Evolutionary conservation across 2,797 vertebrate species (phyloP).

Genomic region (Ptychadena robeensis): DNA sequence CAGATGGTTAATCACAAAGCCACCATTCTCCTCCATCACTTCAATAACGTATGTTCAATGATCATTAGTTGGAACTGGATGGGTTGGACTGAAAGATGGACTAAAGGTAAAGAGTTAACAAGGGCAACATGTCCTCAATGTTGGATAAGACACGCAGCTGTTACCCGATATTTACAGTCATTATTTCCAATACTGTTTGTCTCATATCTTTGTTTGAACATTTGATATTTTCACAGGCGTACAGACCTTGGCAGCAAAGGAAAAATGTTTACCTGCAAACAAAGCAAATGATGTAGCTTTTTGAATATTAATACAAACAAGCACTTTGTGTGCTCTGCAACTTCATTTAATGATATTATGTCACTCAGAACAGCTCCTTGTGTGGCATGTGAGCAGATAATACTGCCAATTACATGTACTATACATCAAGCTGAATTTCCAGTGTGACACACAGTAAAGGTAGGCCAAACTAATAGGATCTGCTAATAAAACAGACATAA

Average conservation of each 20-base stretch:
- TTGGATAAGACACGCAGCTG: conserved; percentile 37
- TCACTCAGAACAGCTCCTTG: conserved; percentile 14
- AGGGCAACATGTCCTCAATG: neutral
- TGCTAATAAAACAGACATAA: neutral
- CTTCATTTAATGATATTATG: conserved; percentile 49
- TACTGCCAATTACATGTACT: conserved; percentile 19
- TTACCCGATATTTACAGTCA: conserved; percentile 49
- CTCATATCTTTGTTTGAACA: conserved; percentile 62
- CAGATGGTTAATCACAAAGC: neutral
- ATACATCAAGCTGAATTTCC: neutral
- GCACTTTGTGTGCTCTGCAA: conserved; percentile 46
- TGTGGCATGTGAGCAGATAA: neutral
- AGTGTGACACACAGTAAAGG: neutral
- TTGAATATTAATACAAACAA: conserved; percentile 57
- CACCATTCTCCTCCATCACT: neutral
- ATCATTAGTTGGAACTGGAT: neutral
- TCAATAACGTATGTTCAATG: neutral
- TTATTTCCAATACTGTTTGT: conserved; percentile 59
- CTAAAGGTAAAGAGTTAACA: conserved; percentile 9
- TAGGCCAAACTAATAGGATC: neutral
- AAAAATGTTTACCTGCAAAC: conserved; percentile 57
- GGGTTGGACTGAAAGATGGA: neutral
- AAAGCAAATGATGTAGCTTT: conserved; percentile 52
- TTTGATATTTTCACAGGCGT: conserved; percentile 57
- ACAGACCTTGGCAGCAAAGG: conserved; percentile 51